Conservation (phyloP, 2,888 invertebrate species). For the Hemaris fuciformis region DNA sequence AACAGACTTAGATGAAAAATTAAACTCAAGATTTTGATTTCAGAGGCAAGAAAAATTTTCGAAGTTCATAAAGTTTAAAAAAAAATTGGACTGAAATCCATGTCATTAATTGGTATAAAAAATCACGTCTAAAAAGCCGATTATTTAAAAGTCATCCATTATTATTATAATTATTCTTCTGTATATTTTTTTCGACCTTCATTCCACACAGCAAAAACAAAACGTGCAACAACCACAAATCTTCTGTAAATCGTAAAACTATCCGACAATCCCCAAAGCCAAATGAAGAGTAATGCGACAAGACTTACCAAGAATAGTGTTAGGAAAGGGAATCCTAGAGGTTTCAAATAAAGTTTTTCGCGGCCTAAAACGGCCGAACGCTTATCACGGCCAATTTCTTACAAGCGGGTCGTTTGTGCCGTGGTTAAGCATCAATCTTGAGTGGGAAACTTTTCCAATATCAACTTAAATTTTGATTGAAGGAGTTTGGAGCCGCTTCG, state of each 20-base stretch:
- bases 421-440: conserved; percentile 47
- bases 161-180: too few relatives aligned
- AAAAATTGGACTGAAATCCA: too few relatives aligned
- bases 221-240: neutral
- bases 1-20: too few relatives aligned
- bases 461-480: conserved; percentile 62
- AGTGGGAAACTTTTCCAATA: conserved; percentile 54
- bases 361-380: conserved; percentile 6
- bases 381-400: conserved; percentile 19
- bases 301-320: neutral
- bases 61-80: too few relatives aligned
- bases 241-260: neutral
- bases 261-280: neutral
- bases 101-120: too few relatives aligned
- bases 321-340: neutral
- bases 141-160: too few relatives aligned
- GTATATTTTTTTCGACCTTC: too few relatives aligned
- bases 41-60: too few relatives aligned
- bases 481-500: conserved; percentile 39
- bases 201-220: too few relatives aligned
- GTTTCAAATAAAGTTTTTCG: conserved; percentile 12
- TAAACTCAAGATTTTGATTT: too few relatives aligned
- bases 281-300: conserved; percentile 8
- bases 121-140: too few relatives aligned
- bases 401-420: conserved; percentile 16